Evolutionary conservation across 1,140 invertebrate genomes (phyloP).

Genomic region (Belonocnema kinseyi): DNA sequence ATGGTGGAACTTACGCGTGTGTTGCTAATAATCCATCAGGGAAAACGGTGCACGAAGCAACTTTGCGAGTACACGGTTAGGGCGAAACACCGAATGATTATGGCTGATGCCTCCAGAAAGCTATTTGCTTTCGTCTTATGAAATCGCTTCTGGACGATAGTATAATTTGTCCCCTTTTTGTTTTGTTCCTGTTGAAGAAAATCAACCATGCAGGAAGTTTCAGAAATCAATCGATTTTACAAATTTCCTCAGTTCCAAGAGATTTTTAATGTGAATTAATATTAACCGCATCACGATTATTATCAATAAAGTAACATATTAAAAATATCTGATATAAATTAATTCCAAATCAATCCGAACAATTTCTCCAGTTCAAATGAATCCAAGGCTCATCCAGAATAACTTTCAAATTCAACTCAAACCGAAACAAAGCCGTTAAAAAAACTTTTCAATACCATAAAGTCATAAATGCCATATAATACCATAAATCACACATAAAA

Average conservation of each 20-base stretch:
- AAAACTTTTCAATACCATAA: too few relatives aligned
- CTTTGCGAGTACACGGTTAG: conserved; percentile 79
- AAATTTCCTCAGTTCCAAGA: background rate
- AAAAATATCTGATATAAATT: too few relatives aligned
- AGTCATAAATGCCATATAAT: too few relatives aligned
- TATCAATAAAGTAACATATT: too few relatives aligned
- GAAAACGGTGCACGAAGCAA: conserved; percentile 76
- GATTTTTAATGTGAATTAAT: background rate
- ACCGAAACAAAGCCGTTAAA: too few relatives aligned
- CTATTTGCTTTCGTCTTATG: conserved; percentile 15
- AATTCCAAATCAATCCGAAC: too few relatives aligned
- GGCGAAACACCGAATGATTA: conserved; percentile 40
- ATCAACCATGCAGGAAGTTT: background rate
- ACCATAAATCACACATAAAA: too few relatives aligned
- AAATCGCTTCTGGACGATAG: conserved; percentile 2
- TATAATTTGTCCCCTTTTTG: conserved; percentile 32
- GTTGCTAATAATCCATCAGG: conserved; percentile 81
- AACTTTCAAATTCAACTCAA: too few relatives aligned
- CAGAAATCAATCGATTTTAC: background rate
- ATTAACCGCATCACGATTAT: too few relatives aligned
- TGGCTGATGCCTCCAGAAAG: conserved; percentile 10
- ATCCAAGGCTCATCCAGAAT: too few relatives aligned
- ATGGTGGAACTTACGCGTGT: conserved; percentile 82
- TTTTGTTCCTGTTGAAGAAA: conserved; percentile 23
- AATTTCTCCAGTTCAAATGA: too few relatives aligned